Evolutionary conservation across 2,888 invertebrate species (phyloP).

Genomic region (Phengaris alcon): DNA sequence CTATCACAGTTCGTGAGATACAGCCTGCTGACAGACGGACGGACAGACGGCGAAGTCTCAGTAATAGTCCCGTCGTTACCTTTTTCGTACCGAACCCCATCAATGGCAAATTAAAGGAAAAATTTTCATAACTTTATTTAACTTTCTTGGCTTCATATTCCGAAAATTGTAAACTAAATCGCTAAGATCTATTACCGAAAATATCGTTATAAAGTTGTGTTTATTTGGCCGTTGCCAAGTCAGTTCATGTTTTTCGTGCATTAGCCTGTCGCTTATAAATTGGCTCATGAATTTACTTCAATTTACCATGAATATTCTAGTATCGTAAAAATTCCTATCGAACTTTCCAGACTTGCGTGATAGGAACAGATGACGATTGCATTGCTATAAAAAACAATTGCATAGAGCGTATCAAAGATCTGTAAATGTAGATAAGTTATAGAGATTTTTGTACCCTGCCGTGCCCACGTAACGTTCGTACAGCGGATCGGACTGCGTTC

Average conservation of each 20-base stretch:
- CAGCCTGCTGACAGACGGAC: too few species aligned
- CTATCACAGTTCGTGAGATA: too few species aligned
- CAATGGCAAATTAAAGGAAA: neutral
- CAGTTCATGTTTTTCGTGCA: neutral
- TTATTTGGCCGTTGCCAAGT: neutral
- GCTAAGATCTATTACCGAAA: slow-evolving; percentile 1
- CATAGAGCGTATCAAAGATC: neutral
- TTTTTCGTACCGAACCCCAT: too few species aligned
- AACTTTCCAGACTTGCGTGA: slow-evolving; percentile 16
- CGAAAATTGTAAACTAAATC: neutral
- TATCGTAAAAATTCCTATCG: slow-evolving; percentile 9
- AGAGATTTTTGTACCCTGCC: neutral
- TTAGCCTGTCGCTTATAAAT: slow-evolving; percentile 10
- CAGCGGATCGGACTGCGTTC: too few species aligned
- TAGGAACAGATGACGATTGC: neutral
- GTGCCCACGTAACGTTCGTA: too few species aligned
- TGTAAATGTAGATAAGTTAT: neutral
- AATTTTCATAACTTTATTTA: neutral
- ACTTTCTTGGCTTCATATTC: neutral
- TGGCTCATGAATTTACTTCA: slow-evolving; percentile 24
- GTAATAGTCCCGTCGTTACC: too few species aligned
- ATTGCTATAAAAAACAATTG: neutral
- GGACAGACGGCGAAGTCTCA: too few species aligned
- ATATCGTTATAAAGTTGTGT: neutral
- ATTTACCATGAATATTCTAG: slow-evolving; percentile 5